Evolutionary conservation across 2,797 vertebrate species (phyloP), one percentile per base, ranked within the genome.

Genomic region (Macroramphosus scolopax): DNA sequence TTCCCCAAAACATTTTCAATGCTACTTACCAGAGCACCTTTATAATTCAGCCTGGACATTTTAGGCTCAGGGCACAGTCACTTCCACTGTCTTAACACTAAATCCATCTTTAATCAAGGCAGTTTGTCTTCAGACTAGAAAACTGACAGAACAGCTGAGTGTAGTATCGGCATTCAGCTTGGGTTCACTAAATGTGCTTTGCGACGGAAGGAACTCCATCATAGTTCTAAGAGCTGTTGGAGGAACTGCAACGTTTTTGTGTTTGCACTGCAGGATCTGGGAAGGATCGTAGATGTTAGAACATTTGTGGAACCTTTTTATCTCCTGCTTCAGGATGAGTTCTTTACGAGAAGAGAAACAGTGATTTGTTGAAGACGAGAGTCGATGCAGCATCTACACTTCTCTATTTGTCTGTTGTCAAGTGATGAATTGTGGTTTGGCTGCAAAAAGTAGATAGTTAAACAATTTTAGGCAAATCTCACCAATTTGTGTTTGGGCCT

Each of bases 21-120:
- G 3, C 15, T 15, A 18, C 26, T 45, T 33, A 45, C 17, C 14
- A 16, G 34, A 40, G 41, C 24, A 33, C 24, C 4, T 17, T 30
- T 29, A n/a, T 11, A 17, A 18, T 57, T 46, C 12, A 16, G 37
- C 24, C 32, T 39, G 40, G 17, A 48, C 8, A 6, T 2, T 13
- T 18, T 42, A 58, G 31, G 43, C 51, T 64, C 14, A 34, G 59
- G 53, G 43, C 24, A 42, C 35, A 40, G 41, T 48, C 54, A 25
- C 22, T 46, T 54, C 37, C 33, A 28, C 22, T 32, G 0, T 49
- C 44, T 59, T 17, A 55, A 41, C 29, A 40, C 34, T 17, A 42
- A 45, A 59, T 37, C 17, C 22, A 8, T 24, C 36, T 57, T 3
- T 22, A 12, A 49, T 47, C 37, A 17, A 28, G 41, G 35, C 47